Evolutionary conservation across 1,140 invertebrate species (phyloP), one percentile per base, ranked within the genome.

Genomic region (Camponotus vicinus): DNA sequence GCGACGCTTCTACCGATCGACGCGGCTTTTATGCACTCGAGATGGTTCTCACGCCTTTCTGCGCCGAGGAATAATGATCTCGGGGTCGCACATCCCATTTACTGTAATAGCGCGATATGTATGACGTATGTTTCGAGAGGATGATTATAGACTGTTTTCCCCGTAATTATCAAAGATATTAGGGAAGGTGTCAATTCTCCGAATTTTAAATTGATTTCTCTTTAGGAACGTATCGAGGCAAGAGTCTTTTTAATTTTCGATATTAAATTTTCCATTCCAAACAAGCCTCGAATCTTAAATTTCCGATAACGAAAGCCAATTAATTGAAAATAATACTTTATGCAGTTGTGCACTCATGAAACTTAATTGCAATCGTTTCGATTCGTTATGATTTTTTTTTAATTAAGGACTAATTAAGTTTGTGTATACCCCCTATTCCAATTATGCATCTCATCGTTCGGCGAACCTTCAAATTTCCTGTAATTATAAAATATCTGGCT

Each of bases 31-130:
- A 83, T 75, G 79, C 40, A 75, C 55, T 57, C 18, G 55, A 75
- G 55, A 55, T 63, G 69, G 55, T 80, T 83, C 55, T 73, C 79
- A 82, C 79, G 79, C 37, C 40, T 71, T 71, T 82, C 55, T 61
- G 55, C 67, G 27, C 27, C 40, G 49, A 83, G 69, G 61, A 83
- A 83, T 83, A 75, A 83, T 83, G 79, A 83, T 83, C 55, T 37
- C 79, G 40, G 27, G 49, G 15, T 15, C 11, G 61, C 32, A 18
- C 69, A 75, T 83, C 69, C 78, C 21, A 37, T 75, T 75, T 45
- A 49, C 18, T 9, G 49, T 11, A 37, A 57, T 34, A 71, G 8
- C 37, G 18, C 34, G 13, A 37, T 75, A 61, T 13, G n/a, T 82
- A 40, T n/a, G 57, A 73, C 13, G 77, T 8, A 34, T 18, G 27